These are phyloP conservation scores for Solea senegalensis DNA, from an alignment of 2,113 vertebrate species.

Conservation along the genomic window DNA sequence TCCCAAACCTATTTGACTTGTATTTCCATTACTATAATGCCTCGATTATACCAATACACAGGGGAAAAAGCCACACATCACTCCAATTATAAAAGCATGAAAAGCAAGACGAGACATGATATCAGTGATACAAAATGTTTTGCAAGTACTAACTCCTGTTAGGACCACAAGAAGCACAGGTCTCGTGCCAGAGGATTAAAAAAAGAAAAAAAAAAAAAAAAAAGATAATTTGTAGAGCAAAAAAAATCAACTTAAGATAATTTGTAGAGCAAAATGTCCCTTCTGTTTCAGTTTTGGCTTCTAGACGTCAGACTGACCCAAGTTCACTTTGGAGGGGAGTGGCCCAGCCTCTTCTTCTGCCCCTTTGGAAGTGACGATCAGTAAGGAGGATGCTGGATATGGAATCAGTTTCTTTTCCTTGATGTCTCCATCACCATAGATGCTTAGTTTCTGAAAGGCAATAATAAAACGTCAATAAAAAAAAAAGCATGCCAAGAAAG, in stretches of 20 bases:
- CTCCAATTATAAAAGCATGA: constrained; percentile 44
- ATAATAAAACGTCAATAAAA: not conserved
- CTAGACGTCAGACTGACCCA: constrained; percentile 86
- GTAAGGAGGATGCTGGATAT: constrained; percentile 89
- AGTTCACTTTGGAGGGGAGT: constrained; percentile 91
- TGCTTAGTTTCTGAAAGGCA: constrained; percentile 91
- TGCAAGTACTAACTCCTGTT: constrained; percentile 50
- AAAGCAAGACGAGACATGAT: constrained; percentile 29
- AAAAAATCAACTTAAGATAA: too few relatives aligned
- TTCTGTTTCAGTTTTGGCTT: constrained; percentile 39
- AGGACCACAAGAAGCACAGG: constrained; percentile 34
- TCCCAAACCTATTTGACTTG: constrained; percentile 27
- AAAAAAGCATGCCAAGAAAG: too few relatives aligned
- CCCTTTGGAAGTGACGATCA: constrained; percentile 87
- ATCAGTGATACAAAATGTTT: constrained; percentile 53
- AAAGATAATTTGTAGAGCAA: too few relatives aligned
- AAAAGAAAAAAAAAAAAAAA: too few relatives aligned
- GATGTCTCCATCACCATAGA: constrained; percentile 93
- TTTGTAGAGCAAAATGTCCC: not conserved
- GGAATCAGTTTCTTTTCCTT: constrained; percentile 89
- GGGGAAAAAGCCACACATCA: constrained; percentile 31
- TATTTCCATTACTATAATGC: constrained; percentile 54
- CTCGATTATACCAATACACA: constrained; percentile 65
- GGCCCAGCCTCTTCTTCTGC: constrained; percentile 89
- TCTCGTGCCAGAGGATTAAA: constrained; percentile 18